These are phyloP conservation scores for Corythaeola cristata DNA, from an alignment of 2,113 vertebrate genomes.

Conservation along the genomic window DNA sequence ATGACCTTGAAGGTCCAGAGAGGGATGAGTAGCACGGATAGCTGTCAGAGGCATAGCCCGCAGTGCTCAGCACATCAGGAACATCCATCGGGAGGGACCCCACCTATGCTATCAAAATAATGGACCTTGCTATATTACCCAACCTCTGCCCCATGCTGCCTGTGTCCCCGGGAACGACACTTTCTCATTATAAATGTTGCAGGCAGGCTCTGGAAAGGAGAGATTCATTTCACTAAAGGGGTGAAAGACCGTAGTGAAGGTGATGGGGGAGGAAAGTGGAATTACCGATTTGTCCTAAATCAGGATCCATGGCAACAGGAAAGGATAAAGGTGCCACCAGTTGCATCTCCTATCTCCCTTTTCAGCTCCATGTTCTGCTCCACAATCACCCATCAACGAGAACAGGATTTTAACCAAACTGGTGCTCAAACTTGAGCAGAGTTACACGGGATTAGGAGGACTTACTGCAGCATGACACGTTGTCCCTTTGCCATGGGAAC, in stretches of 20 bases:
- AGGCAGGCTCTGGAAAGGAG: background rate
- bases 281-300: background rate
- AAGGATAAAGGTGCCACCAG: background rate
- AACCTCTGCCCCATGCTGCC: background rate
- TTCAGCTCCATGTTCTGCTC: background rate
- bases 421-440: background rate
- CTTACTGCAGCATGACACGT: rapidly evolving
- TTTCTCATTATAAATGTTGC: background rate
- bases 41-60: background rate
- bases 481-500: background rate
- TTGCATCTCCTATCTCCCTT: background rate
- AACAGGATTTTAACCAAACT: background rate
- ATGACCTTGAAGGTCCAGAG: background rate
- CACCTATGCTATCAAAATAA: background rate
- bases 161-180: background rate
- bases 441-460: background rate
- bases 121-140: background rate
- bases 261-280: background rate
- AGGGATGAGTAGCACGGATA: background rate
- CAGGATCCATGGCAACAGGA: background rate
- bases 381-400: background rate
- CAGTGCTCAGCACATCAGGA: background rate
- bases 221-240: background rate
- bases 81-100: background rate
- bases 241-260: background rate